Conservation (phyloP, 2,113 vertebrate genomes). For the Gnathochromis pfefferi region DNA sequence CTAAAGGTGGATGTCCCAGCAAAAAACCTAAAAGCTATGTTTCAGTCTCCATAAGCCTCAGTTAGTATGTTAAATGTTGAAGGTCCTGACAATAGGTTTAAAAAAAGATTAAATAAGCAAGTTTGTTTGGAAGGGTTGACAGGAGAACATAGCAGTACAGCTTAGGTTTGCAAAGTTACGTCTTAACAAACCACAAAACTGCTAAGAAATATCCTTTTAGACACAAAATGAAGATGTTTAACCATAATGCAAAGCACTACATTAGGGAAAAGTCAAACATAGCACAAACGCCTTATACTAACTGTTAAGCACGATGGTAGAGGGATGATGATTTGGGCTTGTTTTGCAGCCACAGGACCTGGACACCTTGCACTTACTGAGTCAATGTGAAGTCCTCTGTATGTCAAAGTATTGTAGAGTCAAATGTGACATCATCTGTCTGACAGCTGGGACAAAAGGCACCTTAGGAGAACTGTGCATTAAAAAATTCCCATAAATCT, state of each 20-base stretch:
- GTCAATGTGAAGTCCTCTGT: not conserved
- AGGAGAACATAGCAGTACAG: not conserved
- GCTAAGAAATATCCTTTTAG: not conserved
- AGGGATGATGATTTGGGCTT: not conserved
- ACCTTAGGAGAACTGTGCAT: not conserved
- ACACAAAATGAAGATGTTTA: not conserved
- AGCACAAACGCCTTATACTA: not conserved
- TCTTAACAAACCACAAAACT: not conserved
- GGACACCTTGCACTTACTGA: not conserved
- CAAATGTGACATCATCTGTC: not conserved
- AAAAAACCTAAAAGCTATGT: accelerated
- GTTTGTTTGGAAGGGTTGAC: not conserved
- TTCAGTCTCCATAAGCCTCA: not conserved
- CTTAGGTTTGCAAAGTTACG: accelerated
- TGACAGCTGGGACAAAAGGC: not conserved
- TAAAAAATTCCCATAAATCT: not conserved
- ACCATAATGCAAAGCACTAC: not conserved
- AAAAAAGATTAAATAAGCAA: not conserved
- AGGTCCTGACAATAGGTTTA: not conserved
- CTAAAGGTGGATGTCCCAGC: not conserved
- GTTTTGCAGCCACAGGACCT: not conserved
- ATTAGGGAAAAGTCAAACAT: not conserved
- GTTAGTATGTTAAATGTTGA: not conserved
- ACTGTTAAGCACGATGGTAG: accelerated
- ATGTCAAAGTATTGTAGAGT: not conserved